phyloP scores from a whole-genome alignment of 2,888 invertebrate genomes.

The Helleia helle region DNA sequence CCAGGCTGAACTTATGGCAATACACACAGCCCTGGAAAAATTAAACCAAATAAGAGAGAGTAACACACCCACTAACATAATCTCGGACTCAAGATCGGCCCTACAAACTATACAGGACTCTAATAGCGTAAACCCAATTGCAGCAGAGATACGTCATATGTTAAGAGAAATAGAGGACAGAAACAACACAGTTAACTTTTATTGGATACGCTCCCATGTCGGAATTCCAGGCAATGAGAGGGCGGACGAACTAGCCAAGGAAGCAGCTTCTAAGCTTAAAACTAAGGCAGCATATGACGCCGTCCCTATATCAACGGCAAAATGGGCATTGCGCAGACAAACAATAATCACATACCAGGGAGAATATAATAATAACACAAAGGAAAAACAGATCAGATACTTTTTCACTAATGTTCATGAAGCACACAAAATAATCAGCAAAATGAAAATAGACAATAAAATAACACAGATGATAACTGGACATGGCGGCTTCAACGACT shows the following conservation, averaged over 20 bases:
- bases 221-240: background rate
- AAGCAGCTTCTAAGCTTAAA: background rate
- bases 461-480: no score
- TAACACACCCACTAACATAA: background rate
- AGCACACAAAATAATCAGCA: no score
- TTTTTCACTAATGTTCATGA: no score
- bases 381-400: no score
- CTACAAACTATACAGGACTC: background rate
- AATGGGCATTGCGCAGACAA: background rate
- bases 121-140: background rate
- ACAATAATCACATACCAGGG: background rate
- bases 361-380: no score
- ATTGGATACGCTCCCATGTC: background rate
- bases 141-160: background rate
- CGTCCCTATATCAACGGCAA: background rate
- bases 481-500: no score
- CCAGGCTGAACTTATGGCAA: slow-evolving; percentile 12
- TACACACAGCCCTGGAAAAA: background rate
- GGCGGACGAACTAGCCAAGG: background rate
- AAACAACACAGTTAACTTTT: background rate
- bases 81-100: slow-evolving; percentile 9
- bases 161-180: background rate
- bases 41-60: background rate
- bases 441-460: no score
- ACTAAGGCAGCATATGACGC: background rate